phyloP scores from a whole-genome alignment of 53 echinoderm and acorn worm genomes.

The Holothuria leucospilota region DNA sequence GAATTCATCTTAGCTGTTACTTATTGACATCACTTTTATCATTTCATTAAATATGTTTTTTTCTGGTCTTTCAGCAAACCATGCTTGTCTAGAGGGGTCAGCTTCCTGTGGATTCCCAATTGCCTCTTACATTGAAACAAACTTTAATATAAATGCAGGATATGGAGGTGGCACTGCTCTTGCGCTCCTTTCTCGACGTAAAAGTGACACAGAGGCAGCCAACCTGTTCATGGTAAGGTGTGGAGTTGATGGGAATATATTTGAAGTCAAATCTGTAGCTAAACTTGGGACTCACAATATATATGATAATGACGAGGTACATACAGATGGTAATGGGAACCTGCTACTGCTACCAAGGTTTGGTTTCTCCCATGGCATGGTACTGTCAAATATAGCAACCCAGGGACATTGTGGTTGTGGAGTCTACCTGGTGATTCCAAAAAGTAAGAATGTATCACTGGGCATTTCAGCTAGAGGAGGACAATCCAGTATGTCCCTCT shows the following conservation, averaged over 20 bases:
- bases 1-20: background rate
- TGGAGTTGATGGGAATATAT: constrained; percentile 80
- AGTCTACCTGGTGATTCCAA: constrained; percentile 57
- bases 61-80: constrained; percentile 57
- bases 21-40: background rate
- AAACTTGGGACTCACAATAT: constrained; percentile 73
- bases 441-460: constrained; percentile 8
- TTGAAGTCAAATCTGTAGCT: constrained; percentile 51
- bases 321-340: constrained; percentile 64
- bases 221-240: constrained; percentile 76
- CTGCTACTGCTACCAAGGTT: constrained; percentile 65
- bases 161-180: constrained; percentile 85
- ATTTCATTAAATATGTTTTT: background rate
- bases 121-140: constrained; percentile 61
- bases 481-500: constrained; percentile 42
- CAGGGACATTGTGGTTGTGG: constrained; percentile 74
- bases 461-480: constrained; percentile 13
- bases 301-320: constrained; percentile 65
- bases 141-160: constrained; percentile 76
- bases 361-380: constrained; percentile 62
- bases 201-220: constrained; percentile 50
- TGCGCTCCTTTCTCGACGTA: constrained; percentile 58
- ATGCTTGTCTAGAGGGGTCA: constrained; percentile 66
- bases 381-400: constrained; percentile 70
- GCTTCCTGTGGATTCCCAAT: constrained; percentile 66